Evolutionary conservation across 2,888 invertebrate species (phyloP).

Genomic region (Ornithoptera alexandrae): DNA sequence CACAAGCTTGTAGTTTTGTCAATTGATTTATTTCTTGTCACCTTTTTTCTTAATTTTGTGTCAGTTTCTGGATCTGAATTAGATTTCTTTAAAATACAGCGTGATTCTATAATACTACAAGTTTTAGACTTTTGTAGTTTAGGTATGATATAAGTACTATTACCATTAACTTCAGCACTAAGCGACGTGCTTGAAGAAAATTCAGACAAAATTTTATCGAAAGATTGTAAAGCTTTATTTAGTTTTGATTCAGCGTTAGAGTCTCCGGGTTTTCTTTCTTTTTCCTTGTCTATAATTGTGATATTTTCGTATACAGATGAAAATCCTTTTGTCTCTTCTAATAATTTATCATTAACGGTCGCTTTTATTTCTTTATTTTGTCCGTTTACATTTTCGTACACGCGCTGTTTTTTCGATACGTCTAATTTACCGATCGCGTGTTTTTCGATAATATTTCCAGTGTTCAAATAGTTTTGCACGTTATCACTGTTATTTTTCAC

Average conservation of each 20-base stretch:
- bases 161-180: conserved; percentile 49
- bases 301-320: conserved; percentile 75
- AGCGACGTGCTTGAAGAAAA: conserved; percentile 59
- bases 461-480: conserved; percentile 62
- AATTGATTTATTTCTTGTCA: conserved; percentile 70
- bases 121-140: conserved; percentile 85
- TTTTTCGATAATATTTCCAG: conserved; percentile 42
- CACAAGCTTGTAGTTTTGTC: conserved; percentile 80
- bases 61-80: conserved; percentile 70
- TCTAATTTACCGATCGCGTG: conserved; percentile 41
- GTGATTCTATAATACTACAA: conserved; percentile 84
- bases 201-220: conserved; percentile 72
- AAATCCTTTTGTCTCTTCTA: conserved; percentile 71
- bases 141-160: conserved; percentile 66
- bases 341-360: conserved; percentile 45
- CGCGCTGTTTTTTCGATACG: conserved; percentile 53
- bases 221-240: conserved; percentile 72
- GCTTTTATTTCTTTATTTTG: conserved; percentile 43
- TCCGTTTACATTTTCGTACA: conserved; percentile 76
- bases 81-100: conserved; percentile 83
- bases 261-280: conserved; percentile 38
- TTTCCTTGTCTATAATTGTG: conserved; percentile 59
- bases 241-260: conserved; percentile 59
- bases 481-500: conserved; percentile 60
- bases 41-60: conserved; percentile 57